Evolutionary conservation across 2,113 vertebrate genomes (phyloP).

Genomic region (Clarias gariepinus): DNA sequence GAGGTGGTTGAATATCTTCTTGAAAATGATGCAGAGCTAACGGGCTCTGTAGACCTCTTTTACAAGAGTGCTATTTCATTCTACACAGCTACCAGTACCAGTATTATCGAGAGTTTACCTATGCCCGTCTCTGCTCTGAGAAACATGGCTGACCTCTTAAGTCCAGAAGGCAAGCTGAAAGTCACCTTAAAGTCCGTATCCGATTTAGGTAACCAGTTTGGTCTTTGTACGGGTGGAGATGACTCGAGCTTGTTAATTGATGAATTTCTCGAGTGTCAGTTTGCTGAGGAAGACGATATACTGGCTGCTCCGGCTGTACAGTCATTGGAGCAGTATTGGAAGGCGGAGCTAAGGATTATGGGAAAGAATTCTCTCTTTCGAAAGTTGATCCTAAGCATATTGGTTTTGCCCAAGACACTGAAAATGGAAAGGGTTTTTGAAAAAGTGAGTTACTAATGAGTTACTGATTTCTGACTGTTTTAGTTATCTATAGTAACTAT

Average conservation of each 20-base stretch:
- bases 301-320: neutral
- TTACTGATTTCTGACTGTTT: neutral
- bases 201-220: constrained; percentile 50
- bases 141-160: constrained; percentile 59
- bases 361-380: constrained; percentile 48
- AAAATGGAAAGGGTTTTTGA: constrained; percentile 57
- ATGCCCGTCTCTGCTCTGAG: constrained; percentile 47
- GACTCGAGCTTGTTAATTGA: constrained; percentile 40
- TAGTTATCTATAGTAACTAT: neutral
- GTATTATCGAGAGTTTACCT: constrained; percentile 59
- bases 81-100: constrained; percentile 57
- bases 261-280: constrained; percentile 57
- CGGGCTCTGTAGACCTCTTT: constrained; percentile 43
- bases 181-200: constrained; percentile 33
- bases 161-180: constrained; percentile 45
- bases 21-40: constrained; percentile 34
- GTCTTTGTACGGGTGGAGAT: constrained; percentile 38
- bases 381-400: constrained; percentile 61
- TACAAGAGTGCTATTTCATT: constrained; percentile 50
- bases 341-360: constrained; percentile 48
- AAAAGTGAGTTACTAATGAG: constrained; percentile 57
- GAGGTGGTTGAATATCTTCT: constrained; percentile 50
- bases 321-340: constrained; percentile 54
- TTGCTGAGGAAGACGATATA: constrained; percentile 21
- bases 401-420: constrained; percentile 65